Conservation (phyloP, 2,113 vertebrate genomes). For the Telmatochromis bifrenatus region DNA sequence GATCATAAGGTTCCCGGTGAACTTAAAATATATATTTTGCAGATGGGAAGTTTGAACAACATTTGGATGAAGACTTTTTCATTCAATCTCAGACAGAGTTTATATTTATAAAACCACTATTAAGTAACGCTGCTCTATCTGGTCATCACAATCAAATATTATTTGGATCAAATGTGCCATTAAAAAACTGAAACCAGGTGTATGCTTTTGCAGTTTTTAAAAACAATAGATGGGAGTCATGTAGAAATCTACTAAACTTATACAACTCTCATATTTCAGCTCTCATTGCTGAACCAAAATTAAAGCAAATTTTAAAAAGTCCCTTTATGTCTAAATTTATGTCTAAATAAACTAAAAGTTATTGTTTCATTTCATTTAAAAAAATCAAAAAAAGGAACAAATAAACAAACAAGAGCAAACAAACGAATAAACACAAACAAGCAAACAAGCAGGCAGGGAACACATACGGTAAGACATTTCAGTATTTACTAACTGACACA, state of each 20-base stretch:
- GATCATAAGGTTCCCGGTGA: neutral
- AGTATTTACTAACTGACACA: neutral
- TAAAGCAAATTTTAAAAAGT: neutral
- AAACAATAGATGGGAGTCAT: neutral
- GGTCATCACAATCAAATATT: neutral
- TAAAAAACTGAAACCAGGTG: neutral
- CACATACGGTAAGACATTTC: neutral
- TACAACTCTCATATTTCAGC: neutral
- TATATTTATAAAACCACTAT: neutral
- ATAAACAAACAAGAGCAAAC: neutral
- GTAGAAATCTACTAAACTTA: neutral
- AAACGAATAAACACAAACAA: neutral
- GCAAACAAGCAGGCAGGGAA: neutral
- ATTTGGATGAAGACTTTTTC: neutral
- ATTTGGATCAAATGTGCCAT: neutral
- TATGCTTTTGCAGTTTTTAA: neutral
- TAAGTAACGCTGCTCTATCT: neutral
- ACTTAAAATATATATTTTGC: neutral
- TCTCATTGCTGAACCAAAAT: neutral
- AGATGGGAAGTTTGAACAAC: neutral
- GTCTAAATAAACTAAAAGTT: neutral
- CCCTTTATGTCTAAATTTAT: neutral
- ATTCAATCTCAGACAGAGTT: neutral
- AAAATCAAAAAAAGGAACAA: neutral
- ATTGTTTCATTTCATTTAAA: neutral